Conservation (phyloP, 2,113 vertebrate species). For the Euleptes europaea region DNA sequence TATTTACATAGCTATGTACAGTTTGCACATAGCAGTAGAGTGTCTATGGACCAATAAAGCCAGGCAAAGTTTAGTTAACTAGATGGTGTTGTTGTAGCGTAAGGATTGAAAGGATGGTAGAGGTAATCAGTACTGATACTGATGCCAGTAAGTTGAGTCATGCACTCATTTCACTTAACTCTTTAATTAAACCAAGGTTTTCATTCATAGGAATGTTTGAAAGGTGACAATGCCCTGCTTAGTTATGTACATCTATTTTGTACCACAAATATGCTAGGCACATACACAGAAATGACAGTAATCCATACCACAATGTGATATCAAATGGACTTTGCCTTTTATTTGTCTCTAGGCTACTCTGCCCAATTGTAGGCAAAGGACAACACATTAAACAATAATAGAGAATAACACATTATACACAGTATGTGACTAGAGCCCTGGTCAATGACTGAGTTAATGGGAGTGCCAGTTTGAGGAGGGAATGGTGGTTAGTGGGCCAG, state of each 20-base stretch:
- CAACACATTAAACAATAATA: accelerated
- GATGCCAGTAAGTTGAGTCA: background rate
- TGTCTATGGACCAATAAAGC: background rate
- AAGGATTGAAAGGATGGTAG: accelerated
- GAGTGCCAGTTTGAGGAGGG: background rate
- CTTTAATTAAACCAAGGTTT: slow-evolving; percentile 5
- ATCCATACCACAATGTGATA: background rate
- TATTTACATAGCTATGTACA: background rate
- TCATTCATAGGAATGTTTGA: background rate
- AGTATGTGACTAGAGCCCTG: background rate
- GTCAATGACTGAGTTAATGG: background rate
- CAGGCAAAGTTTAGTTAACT: background rate
- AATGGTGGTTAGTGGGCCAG: background rate
- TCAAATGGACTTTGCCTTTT: background rate
- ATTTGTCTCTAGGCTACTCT: slow-evolving; percentile 1
- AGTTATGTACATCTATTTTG: background rate
- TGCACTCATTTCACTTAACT: background rate
- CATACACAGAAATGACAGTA: background rate
- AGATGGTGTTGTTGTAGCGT: background rate
- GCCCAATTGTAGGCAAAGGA: background rate
- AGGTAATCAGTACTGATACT: background rate
- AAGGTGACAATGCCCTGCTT: background rate
- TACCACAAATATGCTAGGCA: background rate
- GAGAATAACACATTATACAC: background rate
- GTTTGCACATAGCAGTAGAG: background rate